Evolutionary conservation across 2,113 vertebrate species (phyloP).

Genomic region (Ceyx melanurus): DNA sequence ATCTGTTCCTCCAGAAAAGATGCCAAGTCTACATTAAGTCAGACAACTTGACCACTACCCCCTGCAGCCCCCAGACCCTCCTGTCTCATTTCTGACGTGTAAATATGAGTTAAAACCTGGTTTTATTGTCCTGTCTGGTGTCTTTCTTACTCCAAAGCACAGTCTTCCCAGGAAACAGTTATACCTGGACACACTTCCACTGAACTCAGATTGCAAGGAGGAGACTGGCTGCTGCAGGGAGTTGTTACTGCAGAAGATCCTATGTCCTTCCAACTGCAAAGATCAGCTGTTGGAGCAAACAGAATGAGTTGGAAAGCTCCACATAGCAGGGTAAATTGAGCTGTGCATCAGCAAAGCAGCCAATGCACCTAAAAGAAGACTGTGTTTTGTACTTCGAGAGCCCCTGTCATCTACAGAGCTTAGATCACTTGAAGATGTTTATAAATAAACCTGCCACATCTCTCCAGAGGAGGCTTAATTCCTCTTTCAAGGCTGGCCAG

Average conservation of each 20-base stretch:
- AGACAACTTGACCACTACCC: neutral
- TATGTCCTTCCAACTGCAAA: neutral
- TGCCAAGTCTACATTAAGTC: neutral
- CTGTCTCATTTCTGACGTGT: neutral
- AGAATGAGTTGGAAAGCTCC: neutral
- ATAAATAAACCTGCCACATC: neutral
- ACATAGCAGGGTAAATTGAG: neutral
- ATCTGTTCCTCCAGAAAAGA: neutral
- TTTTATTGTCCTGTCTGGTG: neutral
- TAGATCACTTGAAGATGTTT: neutral
- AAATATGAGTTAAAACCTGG: neutral
- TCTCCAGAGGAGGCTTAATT: neutral
- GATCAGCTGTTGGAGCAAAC: neutral
- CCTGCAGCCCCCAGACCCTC: neutral
- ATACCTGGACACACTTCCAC: neutral
- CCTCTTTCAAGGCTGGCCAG: neutral
- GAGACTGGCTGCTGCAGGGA: neutral
- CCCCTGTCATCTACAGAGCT: neutral
- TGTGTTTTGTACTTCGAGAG: neutral
- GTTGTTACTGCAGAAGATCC: neutral
- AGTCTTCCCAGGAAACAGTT: neutral
- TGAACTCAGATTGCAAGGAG: neutral
- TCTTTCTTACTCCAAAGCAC: neutral
- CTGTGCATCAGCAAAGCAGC: neutral
- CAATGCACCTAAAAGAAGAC: neutral